Evolutionary conservation across 2,888 invertebrate genomes (phyloP), one percentile per base, ranked within the genome.

Genomic region (Drosophila paramelanica): DNA sequence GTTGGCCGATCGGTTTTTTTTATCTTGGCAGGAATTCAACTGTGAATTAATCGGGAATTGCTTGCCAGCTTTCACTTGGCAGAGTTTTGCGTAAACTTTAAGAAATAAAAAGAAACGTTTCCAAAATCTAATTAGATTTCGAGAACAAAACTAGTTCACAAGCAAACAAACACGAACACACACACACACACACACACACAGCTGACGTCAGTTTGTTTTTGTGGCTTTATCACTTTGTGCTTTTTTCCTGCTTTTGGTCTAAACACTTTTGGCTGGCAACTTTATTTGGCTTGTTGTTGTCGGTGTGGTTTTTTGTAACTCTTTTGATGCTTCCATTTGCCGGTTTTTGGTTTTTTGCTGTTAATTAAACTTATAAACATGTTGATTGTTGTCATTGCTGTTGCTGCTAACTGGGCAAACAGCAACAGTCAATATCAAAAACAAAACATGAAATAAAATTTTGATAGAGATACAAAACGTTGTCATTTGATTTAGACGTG

Each of bases 131-230:
- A 83, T 83, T 83, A 81, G 87, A 83, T 83, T 77, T 83, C 59
- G 72, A 68, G 79, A 71, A 74, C 58, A 62, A 68, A 79, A 83
- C 83, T 86, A 83, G 87, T 86, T 86, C 83, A 81, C 57, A 65
- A 17, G 1, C 17, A 55, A 38, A 60, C 41, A 36, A 3, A 36
- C 7, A 23, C 49, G 14, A 23, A 58, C 14, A 14, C 7, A 11
- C 45, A n/a, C n/a, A 4, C 8, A 17, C 38, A 23, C 17, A 17
- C 33, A n/a, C 25, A 20, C 39, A 25, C 14, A 3, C 20, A 8
- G 55, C 25, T 73, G 59, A 71, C 47, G 59, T 64, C 55, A 43
- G 38, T 64, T 56, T 60, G 62, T 64, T 61, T 61, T 46, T 49
- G 61, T 71, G 14, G 49, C 10, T 66, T 70, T 64, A 62, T 75